Evolutionary conservation across 2,797 vertebrate genomes (phyloP).

Genomic region (Loris lydekkerianus): DNA sequence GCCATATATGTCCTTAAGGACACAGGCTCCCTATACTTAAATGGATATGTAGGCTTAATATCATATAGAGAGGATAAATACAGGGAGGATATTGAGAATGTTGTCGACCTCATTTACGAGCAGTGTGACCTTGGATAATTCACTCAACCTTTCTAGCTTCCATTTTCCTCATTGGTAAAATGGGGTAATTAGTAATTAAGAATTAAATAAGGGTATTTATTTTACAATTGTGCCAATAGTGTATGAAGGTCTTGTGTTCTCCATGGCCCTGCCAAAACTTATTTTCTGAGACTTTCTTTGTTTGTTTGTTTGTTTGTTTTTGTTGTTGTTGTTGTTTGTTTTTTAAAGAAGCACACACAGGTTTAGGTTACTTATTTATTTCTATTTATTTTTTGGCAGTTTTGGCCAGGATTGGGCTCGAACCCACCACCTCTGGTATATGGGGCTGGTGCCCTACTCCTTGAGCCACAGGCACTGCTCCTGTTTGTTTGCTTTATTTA

Average conservation of each 20-base stretch:
- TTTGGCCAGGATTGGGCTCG: no score
- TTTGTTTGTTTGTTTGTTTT: background rate
- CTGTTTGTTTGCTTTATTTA: no score
- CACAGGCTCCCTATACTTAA: background rate
- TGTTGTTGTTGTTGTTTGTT: background rate
- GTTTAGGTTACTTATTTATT: no score
- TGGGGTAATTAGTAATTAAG: background rate
- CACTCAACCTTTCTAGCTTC: background rate
- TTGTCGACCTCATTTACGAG: slow-evolving; percentile 14
- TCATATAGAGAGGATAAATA: background rate
- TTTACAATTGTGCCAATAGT: background rate
- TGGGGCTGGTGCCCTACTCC: no score
- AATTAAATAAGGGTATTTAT: background rate
- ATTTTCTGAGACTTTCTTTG: background rate
- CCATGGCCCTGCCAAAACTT: background rate
- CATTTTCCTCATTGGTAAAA: slow-evolving; percentile 16
- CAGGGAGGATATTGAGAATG: background rate
- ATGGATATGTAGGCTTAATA: background rate
- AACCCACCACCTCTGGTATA: no score
- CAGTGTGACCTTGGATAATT: background rate
- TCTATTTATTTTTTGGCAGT: no score
- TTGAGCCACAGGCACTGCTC: no score
- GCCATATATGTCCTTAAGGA: no score
- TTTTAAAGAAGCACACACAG: no score
- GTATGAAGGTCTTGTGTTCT: background rate